Conservation (phyloP, 1,140 invertebrate species). For the Tetramorium simillimum region DNA sequence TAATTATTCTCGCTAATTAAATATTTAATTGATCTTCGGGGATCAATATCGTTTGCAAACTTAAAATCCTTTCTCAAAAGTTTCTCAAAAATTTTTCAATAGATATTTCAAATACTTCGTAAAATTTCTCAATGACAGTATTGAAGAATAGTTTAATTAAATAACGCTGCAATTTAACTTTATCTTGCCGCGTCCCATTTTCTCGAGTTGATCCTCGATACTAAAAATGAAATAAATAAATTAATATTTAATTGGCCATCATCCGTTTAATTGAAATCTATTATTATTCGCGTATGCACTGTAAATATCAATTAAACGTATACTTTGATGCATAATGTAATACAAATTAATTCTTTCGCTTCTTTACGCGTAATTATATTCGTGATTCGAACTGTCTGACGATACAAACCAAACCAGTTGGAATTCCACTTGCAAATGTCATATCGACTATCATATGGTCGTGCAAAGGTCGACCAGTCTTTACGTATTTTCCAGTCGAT, state of each 20-base stretch:
- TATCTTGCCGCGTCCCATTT: neutral
- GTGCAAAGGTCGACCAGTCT: conserved; percentile 47
- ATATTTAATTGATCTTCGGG: neutral
- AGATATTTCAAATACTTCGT: neutral
- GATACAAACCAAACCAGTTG: conserved; percentile 50
- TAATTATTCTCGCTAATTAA: conserved; percentile 8
- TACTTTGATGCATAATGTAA: neutral
- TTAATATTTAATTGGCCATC: conserved; percentile 3
- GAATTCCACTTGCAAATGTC: conserved; percentile 54
- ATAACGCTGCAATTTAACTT: neutral
- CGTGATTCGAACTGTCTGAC: neutral
- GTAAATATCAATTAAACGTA: neutral
- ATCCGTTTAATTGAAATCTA: neutral
- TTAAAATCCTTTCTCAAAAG: neutral
- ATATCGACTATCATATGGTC: conserved; percentile 31
- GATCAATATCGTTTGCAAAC: neutral
- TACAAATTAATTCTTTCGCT: conserved; percentile 13
- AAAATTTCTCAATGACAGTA: neutral
- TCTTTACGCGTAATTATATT: neutral
- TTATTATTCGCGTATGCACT: neutral
- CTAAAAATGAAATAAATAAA: neutral
- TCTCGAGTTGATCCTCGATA: neutral
- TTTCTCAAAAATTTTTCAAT: neutral
- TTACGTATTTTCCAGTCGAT: conserved; percentile 5
- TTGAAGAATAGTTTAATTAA: neutral